Conservation (phyloP, 1,140 invertebrate species). For the Scaptomyza montana region DNA sequence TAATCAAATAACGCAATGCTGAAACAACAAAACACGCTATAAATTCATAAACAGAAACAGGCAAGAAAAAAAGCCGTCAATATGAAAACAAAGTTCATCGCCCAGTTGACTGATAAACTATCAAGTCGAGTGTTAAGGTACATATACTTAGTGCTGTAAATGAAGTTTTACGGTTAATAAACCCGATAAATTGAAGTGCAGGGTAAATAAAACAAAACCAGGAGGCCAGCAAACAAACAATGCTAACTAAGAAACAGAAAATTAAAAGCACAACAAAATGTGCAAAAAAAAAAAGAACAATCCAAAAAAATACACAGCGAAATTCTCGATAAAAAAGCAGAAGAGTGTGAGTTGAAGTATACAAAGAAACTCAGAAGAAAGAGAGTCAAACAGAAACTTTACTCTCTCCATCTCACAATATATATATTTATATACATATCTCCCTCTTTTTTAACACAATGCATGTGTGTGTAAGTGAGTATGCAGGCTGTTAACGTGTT, state of each 20-base stretch:
- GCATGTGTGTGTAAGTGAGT: slow-evolving; percentile 9
- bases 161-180: slow-evolving; percentile 64
- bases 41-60: slow-evolving; percentile 25
- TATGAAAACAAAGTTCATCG: slow-evolving; percentile 30
- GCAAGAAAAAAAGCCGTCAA: neutral
- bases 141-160: slow-evolving; percentile 41
- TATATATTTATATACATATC: neutral
- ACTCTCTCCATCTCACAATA: slow-evolving; percentile 16
- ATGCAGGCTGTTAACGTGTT: slow-evolving; percentile 41
- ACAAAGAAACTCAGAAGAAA: slow-evolving; percentile 15
- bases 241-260: slow-evolving; percentile 44
- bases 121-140: slow-evolving; percentile 24
- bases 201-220: slow-evolving; percentile 40
- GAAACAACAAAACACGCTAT: slow-evolving; percentile 17
- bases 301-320: no score
- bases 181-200: slow-evolving; percentile 59
- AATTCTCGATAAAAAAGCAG: neutral
- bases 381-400: slow-evolving; percentile 12
- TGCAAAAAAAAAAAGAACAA: slow-evolving; percentile 51
- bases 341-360: neutral
- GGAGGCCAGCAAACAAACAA: neutral
- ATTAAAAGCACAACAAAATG: slow-evolving; percentile 72
- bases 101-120: slow-evolving; percentile 49
- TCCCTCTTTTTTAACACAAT: neutral
- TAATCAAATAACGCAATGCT: slow-evolving; percentile 3